phyloP scores from a whole-genome alignment of 2,888 invertebrate genomes.

The Synergus japonicus region DNA sequence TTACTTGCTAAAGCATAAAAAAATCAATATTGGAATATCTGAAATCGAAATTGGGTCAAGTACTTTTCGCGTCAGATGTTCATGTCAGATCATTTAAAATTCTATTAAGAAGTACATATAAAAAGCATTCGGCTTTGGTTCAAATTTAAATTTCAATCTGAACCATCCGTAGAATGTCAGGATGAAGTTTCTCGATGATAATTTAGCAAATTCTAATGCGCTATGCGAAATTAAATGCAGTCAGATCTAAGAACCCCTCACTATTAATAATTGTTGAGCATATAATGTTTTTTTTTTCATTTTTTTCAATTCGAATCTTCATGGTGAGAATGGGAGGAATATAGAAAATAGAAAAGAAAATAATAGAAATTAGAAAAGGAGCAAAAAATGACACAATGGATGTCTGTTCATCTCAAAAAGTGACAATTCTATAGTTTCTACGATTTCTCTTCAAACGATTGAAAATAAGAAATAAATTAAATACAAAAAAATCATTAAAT shows the following conservation, averaged over 20 bases:
- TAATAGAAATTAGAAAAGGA: background rate
- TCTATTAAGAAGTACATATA: background rate
- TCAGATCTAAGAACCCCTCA: background rate
- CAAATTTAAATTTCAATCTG: background rate
- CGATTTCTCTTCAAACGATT: background rate
- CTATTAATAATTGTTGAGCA: background rate
- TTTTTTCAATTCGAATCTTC: background rate
- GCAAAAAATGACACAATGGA: background rate
- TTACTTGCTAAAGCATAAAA: background rate
- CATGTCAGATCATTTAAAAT: conserved; percentile 8
- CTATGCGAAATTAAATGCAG: background rate
- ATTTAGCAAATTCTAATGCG: background rate
- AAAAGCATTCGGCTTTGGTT: background rate
- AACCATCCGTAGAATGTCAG: background rate
- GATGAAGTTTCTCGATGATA: background rate
- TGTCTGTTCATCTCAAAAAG: background rate
- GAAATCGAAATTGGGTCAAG: background rate
- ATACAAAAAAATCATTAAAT: background rate
- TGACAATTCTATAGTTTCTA: background rate
- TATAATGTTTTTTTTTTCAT: background rate
- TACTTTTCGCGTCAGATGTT: background rate
- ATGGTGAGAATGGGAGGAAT: background rate
- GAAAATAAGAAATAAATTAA: background rate
- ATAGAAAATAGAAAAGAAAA: background rate
- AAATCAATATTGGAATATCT: background rate